phyloP scores from a whole-genome alignment of 1,140 invertebrate genomes.

The Sminthurinus signatus region DNA sequence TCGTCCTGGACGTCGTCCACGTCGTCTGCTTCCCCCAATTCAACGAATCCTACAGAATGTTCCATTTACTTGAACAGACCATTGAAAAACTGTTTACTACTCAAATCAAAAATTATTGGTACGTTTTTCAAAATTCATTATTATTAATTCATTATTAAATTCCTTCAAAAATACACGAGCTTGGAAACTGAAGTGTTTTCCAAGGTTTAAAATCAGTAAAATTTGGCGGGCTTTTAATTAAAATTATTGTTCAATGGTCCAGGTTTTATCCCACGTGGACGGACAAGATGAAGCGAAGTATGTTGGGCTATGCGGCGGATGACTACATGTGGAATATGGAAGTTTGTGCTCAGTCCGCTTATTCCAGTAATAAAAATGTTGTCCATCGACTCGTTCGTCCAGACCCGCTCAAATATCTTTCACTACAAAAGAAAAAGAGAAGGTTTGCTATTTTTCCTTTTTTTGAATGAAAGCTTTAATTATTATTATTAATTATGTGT shows the following conservation, averaged over 20 bases:
- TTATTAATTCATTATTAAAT: neutral
- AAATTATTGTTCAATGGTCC: neutral
- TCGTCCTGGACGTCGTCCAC: conserved; percentile 28
- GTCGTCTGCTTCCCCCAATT: conserved; percentile 29
- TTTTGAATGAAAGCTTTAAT: neutral
- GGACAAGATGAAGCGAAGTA: conserved; percentile 18
- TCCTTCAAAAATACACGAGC: neutral
- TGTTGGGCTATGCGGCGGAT: conserved; percentile 22
- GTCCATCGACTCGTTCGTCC: conserved; percentile 24
- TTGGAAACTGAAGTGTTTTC: too few relatives aligned
- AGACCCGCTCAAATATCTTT: conserved; percentile 10
- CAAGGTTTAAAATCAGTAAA: neutral
- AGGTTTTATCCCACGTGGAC: conserved; percentile 27
- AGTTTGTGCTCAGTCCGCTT: conserved; percentile 21
- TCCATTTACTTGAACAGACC: conserved; percentile 28
- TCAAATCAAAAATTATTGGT: conserved; percentile 33
- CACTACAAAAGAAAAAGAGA: conserved; percentile 12
- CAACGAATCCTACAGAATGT: conserved; percentile 36
- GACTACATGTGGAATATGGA: conserved; percentile 28
- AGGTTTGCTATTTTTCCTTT: neutral
- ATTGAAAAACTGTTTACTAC: conserved; percentile 28
- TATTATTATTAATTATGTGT: too few relatives aligned
- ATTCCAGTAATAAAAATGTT: conserved; percentile 10
- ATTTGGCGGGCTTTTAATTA: neutral
- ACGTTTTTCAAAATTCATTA: neutral